Evolutionary conservation across 2,888 invertebrate species (phyloP).

Genomic region (Adelognathus sp.): DNA sequence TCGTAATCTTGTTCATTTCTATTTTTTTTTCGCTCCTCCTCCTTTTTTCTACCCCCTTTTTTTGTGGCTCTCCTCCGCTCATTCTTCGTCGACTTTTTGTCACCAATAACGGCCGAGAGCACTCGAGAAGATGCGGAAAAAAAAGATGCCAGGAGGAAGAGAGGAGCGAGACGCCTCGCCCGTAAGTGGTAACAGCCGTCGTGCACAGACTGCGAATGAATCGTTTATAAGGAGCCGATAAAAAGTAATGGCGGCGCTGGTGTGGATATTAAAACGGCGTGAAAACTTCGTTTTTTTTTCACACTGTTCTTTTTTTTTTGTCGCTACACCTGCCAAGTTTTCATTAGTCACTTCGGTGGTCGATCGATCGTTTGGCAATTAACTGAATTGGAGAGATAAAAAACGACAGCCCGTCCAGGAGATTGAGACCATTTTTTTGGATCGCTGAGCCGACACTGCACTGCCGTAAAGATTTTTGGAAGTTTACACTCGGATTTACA

Average conservation of each 20-base stretch:
- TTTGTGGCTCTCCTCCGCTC: background rate
- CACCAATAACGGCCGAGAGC: background rate
- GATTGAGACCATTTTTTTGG: constrained; percentile 39
- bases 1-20: constrained; percentile 30
- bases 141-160: background rate
- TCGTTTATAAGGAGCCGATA: constrained; percentile 24
- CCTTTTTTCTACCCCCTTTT: background rate
- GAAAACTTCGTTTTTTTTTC: background rate
- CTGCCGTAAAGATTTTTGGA: background rate
- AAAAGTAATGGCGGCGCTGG: constrained; percentile 21
- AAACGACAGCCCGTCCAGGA: constrained; percentile 43
- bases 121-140: background rate
- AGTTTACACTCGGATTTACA: constrained; percentile 19
- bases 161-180: background rate
- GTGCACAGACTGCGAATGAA: constrained; percentile 33
- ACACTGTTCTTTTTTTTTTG: background rate
- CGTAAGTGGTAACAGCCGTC: constrained; percentile 36
- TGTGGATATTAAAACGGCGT: constrained; percentile 33
- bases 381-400: background rate
- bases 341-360: background rate
- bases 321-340: background rate
- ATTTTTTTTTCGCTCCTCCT: background rate
- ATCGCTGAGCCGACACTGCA: constrained; percentile 20
- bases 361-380: constrained; percentile 21
- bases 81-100: constrained; percentile 13